Base-by-base conservation (phyloP, 2,113 vertebrate genomes). In the Pituophis catenifer region DNA sequence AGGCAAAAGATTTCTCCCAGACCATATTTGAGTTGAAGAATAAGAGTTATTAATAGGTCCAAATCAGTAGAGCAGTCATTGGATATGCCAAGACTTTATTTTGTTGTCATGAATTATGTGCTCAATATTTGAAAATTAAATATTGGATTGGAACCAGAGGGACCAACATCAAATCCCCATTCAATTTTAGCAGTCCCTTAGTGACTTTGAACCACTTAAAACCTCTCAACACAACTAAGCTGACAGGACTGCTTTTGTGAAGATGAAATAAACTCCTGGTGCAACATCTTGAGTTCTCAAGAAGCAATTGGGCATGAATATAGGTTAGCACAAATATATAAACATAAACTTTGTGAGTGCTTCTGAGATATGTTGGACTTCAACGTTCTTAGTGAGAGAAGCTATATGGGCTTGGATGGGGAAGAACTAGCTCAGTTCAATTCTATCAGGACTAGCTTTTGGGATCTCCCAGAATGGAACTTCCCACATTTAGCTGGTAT, bases 11-110 rank as follows among this genome's bases (percentile, higher is more conserved):
- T 9, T 62, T 19, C 0, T 91, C 57, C 96, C 90, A 95, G 87
- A 33, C 8, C 24, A 92, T 90, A 90, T 91, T 54, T 96, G 92
- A 95, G 92, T 94, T 44, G 21, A 92, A 62, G 86, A 94, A 95
- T 93, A 95, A 94, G 94, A 90, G 29, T 50, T 88, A 95, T 96
- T 96, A 94, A 96, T 93, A 85, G 29, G 44, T 54, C 62, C 88
- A 95, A 94, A 96, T 92, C 89, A 86, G 92, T 81, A 44, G 9
- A 44, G 38, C 75, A 38, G 33, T 44, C 33, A 44, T 38, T 44
- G 8, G 17, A 81, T 21, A 44, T 44, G 75, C 75, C 33, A 44
- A 81, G 33, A 21, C 33, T 44, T 38, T 81, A 21, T 81, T 21
- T 81, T 38, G 2, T 81, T 81, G 70, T 81, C 70, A 81, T 81